phyloP scores from a whole-genome alignment of 2,113 vertebrate species.

The Elachura formosa region DNA sequence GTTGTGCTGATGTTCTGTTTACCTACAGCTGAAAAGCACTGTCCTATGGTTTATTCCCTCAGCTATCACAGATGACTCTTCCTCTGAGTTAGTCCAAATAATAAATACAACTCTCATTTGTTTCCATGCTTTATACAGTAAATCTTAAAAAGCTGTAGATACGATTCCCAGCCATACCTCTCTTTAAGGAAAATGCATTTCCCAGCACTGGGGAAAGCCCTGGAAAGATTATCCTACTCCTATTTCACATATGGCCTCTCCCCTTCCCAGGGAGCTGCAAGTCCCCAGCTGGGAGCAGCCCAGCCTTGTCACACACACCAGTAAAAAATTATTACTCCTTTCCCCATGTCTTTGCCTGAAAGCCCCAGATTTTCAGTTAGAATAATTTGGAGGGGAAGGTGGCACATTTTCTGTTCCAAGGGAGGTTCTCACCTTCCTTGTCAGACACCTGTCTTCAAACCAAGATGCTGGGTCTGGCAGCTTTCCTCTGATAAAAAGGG shows the following conservation, averaged over 20 bases:
- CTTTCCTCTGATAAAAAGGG: background rate
- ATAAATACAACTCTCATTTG: background rate
- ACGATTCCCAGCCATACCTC: background rate
- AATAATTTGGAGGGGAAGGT: background rate
- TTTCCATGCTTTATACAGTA: background rate
- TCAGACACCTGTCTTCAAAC: background rate
- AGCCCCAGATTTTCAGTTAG: background rate
- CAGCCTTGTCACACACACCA: background rate
- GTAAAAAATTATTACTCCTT: background rate
- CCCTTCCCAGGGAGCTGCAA: accelerated
- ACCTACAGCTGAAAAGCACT: background rate
- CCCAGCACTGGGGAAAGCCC: background rate
- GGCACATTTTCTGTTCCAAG: background rate
- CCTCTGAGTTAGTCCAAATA: background rate
- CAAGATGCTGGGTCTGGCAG: background rate
- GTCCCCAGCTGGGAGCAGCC: too few species aligned
- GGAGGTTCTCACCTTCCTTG: background rate
- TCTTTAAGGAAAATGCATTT: background rate
- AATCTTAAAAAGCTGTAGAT: background rate
- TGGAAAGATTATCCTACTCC: background rate
- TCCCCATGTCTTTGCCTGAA: background rate
- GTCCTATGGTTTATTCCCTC: background rate
- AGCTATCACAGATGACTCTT: background rate
- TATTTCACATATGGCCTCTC: background rate
- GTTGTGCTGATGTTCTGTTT: background rate